phyloP scores from a whole-genome alignment of 2,888 invertebrate genomes.

The Plebejus anna region DNA sequence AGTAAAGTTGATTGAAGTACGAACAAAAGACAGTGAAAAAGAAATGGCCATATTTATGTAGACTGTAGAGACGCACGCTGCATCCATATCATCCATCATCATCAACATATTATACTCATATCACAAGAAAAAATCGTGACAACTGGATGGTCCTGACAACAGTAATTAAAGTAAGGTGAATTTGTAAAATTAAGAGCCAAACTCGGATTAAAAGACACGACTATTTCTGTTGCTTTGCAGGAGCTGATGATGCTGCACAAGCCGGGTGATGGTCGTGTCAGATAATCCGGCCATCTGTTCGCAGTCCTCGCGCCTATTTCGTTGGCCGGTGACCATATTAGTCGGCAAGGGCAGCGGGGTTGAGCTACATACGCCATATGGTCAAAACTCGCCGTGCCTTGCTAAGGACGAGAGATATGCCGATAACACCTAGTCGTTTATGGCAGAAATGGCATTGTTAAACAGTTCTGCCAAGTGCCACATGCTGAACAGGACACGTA shows the following conservation, averaged over 20 bases:
- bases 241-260: background rate
- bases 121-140: too few species aligned
- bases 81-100: too few species aligned
- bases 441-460: background rate
- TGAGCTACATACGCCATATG: slow-evolving; percentile 20
- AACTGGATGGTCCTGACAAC: too few species aligned
- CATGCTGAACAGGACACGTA: background rate
- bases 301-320: slow-evolving; percentile 24
- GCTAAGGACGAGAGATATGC: slow-evolving; percentile 7
- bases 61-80: too few species aligned
- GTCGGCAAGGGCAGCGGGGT: slow-evolving; percentile 22
- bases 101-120: too few species aligned
- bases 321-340: slow-evolving; percentile 8
- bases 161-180: too few species aligned
- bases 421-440: background rate
- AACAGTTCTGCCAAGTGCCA: background rate
- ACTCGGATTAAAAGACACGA: too few species aligned
- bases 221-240: too few species aligned
- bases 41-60: too few species aligned
- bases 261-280: background rate
- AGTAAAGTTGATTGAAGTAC: background rate
- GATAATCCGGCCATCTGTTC: slow-evolving; percentile 14
- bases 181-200: too few species aligned
- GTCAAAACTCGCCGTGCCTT: slow-evolving; percentile 21
- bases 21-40: background rate